Conservation (phyloP, 2,797 vertebrate species). For the Rhynchotus rufescens region DNA sequence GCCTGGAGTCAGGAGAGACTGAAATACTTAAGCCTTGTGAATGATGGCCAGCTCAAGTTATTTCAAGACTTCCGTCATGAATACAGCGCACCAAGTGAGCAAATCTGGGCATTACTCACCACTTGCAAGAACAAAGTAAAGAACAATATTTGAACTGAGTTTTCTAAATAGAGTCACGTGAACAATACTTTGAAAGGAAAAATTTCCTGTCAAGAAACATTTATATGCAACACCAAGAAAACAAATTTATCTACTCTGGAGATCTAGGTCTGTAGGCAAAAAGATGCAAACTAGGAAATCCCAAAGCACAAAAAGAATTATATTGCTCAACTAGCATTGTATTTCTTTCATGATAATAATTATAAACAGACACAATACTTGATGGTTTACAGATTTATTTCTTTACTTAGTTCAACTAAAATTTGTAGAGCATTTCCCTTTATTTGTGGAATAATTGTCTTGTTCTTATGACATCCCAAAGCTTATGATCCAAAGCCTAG, state of each 20-base stretch:
- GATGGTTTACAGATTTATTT: constrained; percentile 45
- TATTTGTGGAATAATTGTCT: constrained; percentile 34
- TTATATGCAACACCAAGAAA: not conserved
- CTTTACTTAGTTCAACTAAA: constrained; percentile 40
- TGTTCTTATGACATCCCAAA: constrained; percentile 5
- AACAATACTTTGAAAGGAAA: constrained; percentile 6
- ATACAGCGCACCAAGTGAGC: not conserved
- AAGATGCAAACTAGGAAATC: constrained; percentile 56
- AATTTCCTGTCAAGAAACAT: not conserved
- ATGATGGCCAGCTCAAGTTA: not conserved
- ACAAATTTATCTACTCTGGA: constrained; percentile 1
- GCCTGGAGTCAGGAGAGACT: not conserved
- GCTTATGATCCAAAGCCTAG: not conserved
- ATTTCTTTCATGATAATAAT: constrained; percentile 48
- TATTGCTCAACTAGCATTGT: constrained; percentile 31
- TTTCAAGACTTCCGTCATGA: not conserved
- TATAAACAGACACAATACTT: constrained; percentile 13
- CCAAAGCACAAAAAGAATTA: constrained; percentile 59
- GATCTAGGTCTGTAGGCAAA: constrained; percentile 32
- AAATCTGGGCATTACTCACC: not conserved
- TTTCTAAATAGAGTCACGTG: not conserved
- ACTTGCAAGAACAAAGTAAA: constrained; percentile 6
- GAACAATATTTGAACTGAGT: not conserved
- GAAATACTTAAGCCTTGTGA: not conserved
- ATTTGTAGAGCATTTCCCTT: constrained; percentile 32